Base-by-base conservation (phyloP, 2,113 vertebrate species). In the Elachura formosa region DNA sequence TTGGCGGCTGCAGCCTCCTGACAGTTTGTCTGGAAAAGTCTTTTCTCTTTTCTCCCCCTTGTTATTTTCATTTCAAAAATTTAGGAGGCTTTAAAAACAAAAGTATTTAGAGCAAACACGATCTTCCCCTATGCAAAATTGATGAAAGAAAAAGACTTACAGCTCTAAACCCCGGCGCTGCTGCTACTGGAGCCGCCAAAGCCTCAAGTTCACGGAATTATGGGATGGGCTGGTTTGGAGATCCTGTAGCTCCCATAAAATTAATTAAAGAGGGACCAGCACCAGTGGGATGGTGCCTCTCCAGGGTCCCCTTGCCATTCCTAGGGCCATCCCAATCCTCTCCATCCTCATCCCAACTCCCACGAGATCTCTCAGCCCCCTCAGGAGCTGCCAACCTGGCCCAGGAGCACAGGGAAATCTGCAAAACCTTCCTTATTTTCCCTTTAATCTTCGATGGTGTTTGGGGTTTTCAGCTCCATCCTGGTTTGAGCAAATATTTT, bases 401-500 rank as follows among this genome's bases (percentile, higher is more conserved):
- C n/a, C 4, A 1, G 69, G 36, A 34, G 45, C 24, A 2, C 4
- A 0, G 12, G 28, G 20, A 12, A 34, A 8, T 26, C 69, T 15
- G 2, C 33, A 18, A 8, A 86, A 24, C 34, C 7, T 5, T 14
- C 55, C 3, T 10, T 4, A 2, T 23, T 63, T 43, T 24, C 18
- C 11, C 14, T 59, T 26, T 41, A 19, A 41, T 48, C 77, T 58
- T 20, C 5, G 0, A 1, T 6, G 29, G 23, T 2, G 21, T 54
- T 94, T 77, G 74, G 94, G 87, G 5, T 88, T 90, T 94, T 94
- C 92, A 54, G 91, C n/a, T 84, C 96, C 94, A 15, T 56, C 91
- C 91, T 25, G 49, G 82, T 91, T 92, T 85, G 94, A 96, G 97
- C 96, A 97, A 97, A 98, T 97, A 95, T 97, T 98, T 97, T 97